Base-by-base conservation (phyloP, 2,113 vertebrate species). In the Hyla sarda region DNA sequence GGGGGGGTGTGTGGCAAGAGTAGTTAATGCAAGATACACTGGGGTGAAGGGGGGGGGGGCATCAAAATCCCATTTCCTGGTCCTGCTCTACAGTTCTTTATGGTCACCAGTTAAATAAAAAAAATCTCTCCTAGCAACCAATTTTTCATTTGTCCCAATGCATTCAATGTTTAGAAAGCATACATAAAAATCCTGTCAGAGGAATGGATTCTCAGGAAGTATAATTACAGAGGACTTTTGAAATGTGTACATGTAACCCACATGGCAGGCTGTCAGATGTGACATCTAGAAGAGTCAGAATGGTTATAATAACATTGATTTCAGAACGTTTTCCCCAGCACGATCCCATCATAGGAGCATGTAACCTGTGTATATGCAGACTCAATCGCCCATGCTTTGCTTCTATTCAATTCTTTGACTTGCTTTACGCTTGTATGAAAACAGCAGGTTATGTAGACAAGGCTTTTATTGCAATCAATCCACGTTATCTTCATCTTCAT, bases 351-450 rank as follows among this genome's bases (percentile, higher is more conserved):
- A 37, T 28, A 25, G 5, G 58, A 81, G 37, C 25, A 21, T 17
- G 32, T 23, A 11, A 41, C 5, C 10, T 62, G 37, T 11, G 9
- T 21, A 37, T 37, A 16, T 45, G 34, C 21, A 41, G 54, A 12
- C 56, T 60, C 32, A 79, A 45, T 45, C 41, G 37, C 32, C 28
- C 54, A 2, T 11, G 54, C 77, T 37, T 60, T 41, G 12, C 19
- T 19, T 81, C 47, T 47, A 45, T 28, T 62, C 56, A 47, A 16
- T 28, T 50, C 23, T 80, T 62, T 25, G 10, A 45, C 78, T 65
- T 62, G 34, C 65, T 80, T 81, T 60, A 62, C 58, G 78, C 56
- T 60, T 81, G 37, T 81, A 81, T 81, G 78, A 65, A 62, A 23
- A 81, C 45, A 34, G 41, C 56, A 60, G 50, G 34, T 9, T 17